Evolutionary conservation across 2,113 vertebrate species (phyloP).

Genomic region (Cynoglossus semilaevis): DNA sequence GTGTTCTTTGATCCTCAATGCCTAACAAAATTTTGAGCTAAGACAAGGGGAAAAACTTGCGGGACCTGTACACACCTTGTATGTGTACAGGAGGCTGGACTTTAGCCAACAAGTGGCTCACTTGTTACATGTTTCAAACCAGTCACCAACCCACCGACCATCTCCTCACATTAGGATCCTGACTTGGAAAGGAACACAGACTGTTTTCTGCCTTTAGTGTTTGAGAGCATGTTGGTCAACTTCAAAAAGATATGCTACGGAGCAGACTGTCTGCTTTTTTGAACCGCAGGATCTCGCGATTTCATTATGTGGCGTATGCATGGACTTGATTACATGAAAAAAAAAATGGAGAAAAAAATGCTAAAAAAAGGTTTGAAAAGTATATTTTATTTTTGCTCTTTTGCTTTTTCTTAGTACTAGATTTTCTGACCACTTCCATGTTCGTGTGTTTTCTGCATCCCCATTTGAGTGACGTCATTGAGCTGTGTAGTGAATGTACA

Average conservation of each 20-base stretch:
- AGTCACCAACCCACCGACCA: conserved; percentile 57
- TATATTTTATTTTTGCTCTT: conserved; percentile 50
- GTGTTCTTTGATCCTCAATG: conserved; percentile 73
- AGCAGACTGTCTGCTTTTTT: conserved; percentile 53
- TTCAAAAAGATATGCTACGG: conserved; percentile 53
- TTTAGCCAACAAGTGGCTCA: conserved; percentile 71
- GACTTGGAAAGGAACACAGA: conserved; percentile 66
- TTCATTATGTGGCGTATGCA: conserved; percentile 76
- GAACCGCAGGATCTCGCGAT: conserved; percentile 75
- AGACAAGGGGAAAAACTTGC: conserved; percentile 51
- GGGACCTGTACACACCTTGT: conserved; percentile 38
- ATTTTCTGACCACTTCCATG: conserved; percentile 57
- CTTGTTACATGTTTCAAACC: conserved; percentile 71
- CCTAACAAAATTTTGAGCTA: conserved; percentile 79
- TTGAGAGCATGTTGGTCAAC: conserved; percentile 76
- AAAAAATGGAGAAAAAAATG: conserved; percentile 33
- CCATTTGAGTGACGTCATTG: conserved; percentile 69
- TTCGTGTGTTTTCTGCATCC: conserved; percentile 72
- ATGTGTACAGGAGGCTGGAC: conserved; percentile 75
- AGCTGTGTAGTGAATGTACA: conserved; percentile 75
- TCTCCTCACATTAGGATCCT: conserved; percentile 60
- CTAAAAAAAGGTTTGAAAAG: conserved; percentile 35
- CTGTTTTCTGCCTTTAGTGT: conserved; percentile 78
- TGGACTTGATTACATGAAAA: conserved; percentile 75
- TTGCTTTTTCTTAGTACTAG: conserved; percentile 63